Evolutionary conservation across 2,113 vertebrate species (phyloP).

Genomic region (Aegypius monachus): DNA sequence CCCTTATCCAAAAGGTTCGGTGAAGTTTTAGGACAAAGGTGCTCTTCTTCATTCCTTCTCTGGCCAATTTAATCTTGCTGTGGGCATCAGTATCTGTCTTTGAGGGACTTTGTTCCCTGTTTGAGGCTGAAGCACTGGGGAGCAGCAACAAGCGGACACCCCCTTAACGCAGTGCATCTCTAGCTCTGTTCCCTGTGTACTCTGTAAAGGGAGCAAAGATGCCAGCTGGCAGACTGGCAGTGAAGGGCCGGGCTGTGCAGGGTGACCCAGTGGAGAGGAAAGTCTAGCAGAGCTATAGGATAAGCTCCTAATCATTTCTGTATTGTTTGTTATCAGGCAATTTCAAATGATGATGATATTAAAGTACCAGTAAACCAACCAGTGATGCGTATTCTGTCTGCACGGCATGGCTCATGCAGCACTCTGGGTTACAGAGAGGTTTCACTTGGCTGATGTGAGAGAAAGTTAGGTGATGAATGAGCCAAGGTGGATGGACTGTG

Average conservation of each 20-base stretch:
- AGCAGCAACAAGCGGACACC: background rate
- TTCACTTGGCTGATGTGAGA: accelerated
- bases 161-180: background rate
- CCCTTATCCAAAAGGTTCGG: background rate
- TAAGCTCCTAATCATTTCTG: background rate
- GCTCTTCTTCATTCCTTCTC: background rate
- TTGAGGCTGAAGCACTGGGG: background rate
- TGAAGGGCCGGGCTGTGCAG: background rate
- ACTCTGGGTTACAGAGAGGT: background rate
- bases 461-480: background rate
- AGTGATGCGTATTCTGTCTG: background rate
- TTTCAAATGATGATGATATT: background rate
- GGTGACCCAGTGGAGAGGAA: background rate
- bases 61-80: background rate
- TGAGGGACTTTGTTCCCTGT: background rate
- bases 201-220: background rate
- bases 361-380: background rate
- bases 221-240: background rate
- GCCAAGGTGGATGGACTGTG: background rate
- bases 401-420: accelerated
- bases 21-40: background rate
- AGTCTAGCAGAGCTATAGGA: accelerated
- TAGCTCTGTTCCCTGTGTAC: background rate
- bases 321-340: background rate
- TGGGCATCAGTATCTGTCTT: background rate